These are phyloP conservation scores for Corvus hawaiiensis DNA, from an alignment of 2,113 vertebrate genomes.

Conservation along the genomic window DNA sequence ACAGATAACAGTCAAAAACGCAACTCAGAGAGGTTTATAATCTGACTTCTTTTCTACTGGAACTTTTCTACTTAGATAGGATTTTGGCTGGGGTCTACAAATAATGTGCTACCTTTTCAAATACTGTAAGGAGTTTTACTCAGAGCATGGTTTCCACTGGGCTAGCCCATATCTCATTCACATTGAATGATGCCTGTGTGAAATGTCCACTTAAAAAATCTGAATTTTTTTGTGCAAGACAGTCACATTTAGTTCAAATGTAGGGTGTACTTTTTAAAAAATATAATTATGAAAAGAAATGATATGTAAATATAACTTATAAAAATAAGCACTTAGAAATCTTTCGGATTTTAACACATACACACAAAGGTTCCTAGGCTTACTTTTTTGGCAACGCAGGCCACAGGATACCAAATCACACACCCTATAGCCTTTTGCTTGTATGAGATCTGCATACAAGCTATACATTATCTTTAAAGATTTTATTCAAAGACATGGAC, in stretches of 20 bases:
- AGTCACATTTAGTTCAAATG: background rate
- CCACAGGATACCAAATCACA: background rate
- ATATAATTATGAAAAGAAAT: background rate
- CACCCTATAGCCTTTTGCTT: accelerated
- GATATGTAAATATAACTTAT: background rate
- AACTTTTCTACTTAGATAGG: background rate
- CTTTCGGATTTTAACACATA: background rate
- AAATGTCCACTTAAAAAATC: background rate
- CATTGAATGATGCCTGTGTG: background rate
- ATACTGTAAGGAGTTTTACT: background rate
- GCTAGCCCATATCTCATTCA: background rate
- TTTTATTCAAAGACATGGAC: background rate
- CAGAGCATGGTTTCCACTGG: background rate
- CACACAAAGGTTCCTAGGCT: background rate
- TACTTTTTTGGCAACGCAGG: background rate
- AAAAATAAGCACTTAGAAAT: background rate
- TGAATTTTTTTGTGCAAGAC: background rate
- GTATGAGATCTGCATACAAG: background rate
- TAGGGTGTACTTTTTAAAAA: background rate
- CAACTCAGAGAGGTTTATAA: background rate
- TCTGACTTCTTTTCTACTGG: background rate
- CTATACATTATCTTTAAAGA: accelerated
- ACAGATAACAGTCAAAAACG: background rate
- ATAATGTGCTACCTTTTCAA: background rate
- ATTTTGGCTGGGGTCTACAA: background rate